These are phyloP conservation scores for Malurus alboscapulatus DNA, from an alignment of 2,113 vertebrate species.

Conservation along the genomic window DNA sequence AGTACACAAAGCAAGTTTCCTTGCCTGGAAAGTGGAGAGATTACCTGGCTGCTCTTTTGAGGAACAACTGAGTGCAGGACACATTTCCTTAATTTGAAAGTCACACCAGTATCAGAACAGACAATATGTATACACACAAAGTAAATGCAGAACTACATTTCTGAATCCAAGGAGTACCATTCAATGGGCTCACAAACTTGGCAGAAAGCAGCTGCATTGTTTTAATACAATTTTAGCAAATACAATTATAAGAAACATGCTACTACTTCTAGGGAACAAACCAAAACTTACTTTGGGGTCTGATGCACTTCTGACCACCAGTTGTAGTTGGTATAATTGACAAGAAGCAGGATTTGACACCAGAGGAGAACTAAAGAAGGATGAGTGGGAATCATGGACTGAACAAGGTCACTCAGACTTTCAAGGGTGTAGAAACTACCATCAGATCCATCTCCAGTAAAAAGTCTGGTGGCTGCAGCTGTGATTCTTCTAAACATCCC, in stretches of 20 bases:
- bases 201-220: background rate
- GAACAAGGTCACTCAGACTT: constrained; percentile 82
- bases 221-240: background rate
- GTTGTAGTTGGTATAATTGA: constrained; percentile 93
- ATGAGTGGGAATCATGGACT: constrained; percentile 91
- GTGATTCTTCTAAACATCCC: constrained; percentile 97
- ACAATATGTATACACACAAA: background rate
- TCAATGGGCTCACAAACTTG: background rate
- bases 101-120: background rate
- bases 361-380: constrained; percentile 95
- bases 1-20: background rate
- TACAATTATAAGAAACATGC: background rate
- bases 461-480: constrained; percentile 86
- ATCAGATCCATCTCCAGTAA: constrained; percentile 80
- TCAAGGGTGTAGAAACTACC: constrained; percentile 86
- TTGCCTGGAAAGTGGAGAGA: background rate
- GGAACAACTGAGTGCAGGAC: background rate
- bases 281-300: constrained; percentile 83
- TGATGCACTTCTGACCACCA: constrained; percentile 98
- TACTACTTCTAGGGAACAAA: background rate
- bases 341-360: constrained; percentile 96
- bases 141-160: background rate
- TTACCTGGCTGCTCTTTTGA: background rate
- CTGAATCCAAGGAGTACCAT: background rate
- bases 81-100: background rate